phyloP scores from a whole-genome alignment of 2,888 invertebrate species.

The Oxytorus armatus region DNA sequence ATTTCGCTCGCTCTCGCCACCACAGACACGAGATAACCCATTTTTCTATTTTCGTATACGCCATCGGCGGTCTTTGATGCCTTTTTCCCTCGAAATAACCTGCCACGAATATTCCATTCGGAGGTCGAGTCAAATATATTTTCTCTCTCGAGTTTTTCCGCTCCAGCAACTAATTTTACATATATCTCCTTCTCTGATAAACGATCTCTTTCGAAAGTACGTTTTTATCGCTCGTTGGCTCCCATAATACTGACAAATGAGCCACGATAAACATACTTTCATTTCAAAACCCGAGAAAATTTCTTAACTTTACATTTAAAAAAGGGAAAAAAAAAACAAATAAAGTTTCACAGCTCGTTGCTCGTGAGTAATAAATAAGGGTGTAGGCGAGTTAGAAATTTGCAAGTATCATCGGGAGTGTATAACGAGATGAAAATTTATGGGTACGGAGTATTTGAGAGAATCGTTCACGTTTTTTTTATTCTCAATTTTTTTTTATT shows the following conservation, averaged over 20 bases:
- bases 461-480: no score
- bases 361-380: neutral
- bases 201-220: neutral
- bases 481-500: no score
- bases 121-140: neutral
- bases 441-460: no score
- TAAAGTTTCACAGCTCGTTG: neutral
- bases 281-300: neutral
- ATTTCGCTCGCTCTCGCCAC: neutral
- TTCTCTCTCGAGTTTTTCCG: neutral
- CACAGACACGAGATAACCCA: slow-evolving; percentile 41
- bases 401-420: no score
- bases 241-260: slow-evolving; percentile 27
- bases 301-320: neutral
- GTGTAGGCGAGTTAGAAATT: no score
- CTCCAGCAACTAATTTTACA: no score
- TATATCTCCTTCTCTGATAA: no score
- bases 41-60: slow-evolving; percentile 56
- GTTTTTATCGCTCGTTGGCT: slow-evolving; percentile 6
- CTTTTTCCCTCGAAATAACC: slow-evolving; percentile 28
- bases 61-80: slow-evolving; percentile 2
- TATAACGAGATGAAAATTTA: no score
- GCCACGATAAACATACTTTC: slow-evolving; percentile 27
- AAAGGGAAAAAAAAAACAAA: neutral
- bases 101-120: neutral